These are phyloP conservation scores for Amphiura filiformis DNA, from an alignment of 35 echinoderm and acorn worm genomes.

Conservation along the genomic window DNA sequence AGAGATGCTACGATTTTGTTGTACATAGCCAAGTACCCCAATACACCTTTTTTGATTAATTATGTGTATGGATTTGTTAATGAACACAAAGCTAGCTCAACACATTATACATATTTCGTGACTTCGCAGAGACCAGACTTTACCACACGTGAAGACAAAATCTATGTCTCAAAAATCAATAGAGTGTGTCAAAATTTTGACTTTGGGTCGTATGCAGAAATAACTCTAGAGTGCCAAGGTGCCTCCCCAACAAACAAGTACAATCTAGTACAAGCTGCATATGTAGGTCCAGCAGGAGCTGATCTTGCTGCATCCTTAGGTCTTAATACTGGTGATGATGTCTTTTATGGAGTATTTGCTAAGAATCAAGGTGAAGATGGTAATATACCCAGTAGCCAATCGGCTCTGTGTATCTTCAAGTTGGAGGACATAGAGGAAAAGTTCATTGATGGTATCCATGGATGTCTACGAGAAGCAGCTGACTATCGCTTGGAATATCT, in stretches of 20 bases:
- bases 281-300: conserved; percentile 20
- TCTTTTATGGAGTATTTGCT: conserved; percentile 32
- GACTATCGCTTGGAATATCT: no score
- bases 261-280: conserved; percentile 22
- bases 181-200: neutral
- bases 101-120: neutral
- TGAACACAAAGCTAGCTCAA: neutral
- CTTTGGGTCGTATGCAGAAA: neutral
- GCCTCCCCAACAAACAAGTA: neutral
- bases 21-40: neutral
- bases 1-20: neutral
- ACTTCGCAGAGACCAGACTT: neutral
- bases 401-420: conserved; percentile 16
- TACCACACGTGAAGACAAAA: neutral
- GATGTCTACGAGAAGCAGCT: no score
- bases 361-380: neutral
- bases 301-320: neutral
- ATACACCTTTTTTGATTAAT: neutral
- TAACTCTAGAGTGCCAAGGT: neutral
- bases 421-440: conserved; percentile 6
- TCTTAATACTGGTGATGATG: neutral
- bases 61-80: neutral
- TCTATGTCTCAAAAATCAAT: conserved; percentile 12
- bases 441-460: neutral
- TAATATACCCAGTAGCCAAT: neutral